Evolutionary conservation across 2,797 vertebrate genomes (phyloP).

Genomic region (Tauraco hartlaubi): DNA sequence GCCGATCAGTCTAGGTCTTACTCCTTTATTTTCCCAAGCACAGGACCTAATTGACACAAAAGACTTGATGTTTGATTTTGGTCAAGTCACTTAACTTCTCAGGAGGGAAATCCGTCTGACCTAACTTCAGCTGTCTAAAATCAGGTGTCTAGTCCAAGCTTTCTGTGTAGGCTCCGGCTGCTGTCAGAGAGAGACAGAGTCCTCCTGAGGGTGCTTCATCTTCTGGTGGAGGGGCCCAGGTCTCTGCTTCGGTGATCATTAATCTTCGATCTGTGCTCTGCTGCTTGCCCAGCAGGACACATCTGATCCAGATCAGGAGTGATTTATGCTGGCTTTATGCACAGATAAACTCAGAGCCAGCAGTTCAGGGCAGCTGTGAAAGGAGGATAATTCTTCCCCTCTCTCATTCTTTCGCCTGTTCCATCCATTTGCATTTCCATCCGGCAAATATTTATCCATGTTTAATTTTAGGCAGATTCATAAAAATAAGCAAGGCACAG

Average conservation of each 20-base stretch:
- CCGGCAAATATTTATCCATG: background rate
- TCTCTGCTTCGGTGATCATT: constrained; percentile 24
- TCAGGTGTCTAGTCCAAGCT: background rate
- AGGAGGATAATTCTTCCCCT: background rate
- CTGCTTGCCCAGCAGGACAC: constrained; percentile 58
- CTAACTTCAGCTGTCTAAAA: background rate
- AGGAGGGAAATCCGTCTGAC: constrained; percentile 25
- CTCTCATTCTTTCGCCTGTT: background rate
- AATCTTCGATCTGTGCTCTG: constrained; percentile 46
- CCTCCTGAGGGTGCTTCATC: constrained; percentile 53
- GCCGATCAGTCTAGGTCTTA: background rate
- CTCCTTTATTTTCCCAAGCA: background rate
- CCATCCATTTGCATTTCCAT: background rate
- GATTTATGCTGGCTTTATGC: constrained; percentile 51
- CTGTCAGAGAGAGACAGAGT: background rate
- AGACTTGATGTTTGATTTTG: constrained; percentile 19
- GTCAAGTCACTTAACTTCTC: background rate
- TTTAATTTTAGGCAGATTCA: background rate
- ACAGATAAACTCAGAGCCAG: constrained; percentile 12
- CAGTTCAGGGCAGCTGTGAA: constrained; percentile 27
- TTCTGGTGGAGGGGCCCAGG: background rate
- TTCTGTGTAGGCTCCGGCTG: background rate
- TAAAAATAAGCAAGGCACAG: background rate
- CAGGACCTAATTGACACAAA: background rate
- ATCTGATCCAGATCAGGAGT: constrained; percentile 57